phyloP scores from a whole-genome alignment of 1,140 invertebrate species.

The Leptinotarsa lineolata region DNA sequence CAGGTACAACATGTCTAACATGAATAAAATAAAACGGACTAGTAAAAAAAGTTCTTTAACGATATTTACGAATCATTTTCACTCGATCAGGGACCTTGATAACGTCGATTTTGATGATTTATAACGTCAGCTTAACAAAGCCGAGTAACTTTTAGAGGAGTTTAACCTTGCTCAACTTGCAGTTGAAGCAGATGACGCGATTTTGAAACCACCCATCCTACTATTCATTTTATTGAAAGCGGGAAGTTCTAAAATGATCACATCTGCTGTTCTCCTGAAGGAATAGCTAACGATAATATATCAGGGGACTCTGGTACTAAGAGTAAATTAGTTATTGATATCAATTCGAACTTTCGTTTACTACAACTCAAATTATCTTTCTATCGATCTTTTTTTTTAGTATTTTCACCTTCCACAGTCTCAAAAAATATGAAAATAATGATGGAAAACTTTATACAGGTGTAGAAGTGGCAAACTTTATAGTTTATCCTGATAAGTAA shows the following conservation, averaged over 20 bases:
- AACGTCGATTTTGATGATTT: constrained; percentile 21
- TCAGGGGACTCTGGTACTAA: neutral
- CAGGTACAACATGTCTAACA: constrained; percentile 7
- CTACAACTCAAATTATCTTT: constrained; percentile 43
- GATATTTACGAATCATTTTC: constrained; percentile 21
- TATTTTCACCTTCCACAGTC: too few relatives aligned
- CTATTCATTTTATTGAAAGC: constrained; percentile 15
- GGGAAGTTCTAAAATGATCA: constrained; percentile 18
- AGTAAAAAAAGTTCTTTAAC: constrained; percentile 14
- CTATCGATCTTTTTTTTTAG: too few relatives aligned
- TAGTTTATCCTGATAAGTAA: too few relatives aligned
- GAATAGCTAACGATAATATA: neutral
- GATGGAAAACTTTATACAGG: too few relatives aligned
- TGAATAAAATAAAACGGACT: constrained; percentile 12
- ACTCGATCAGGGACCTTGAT: constrained; percentile 5
- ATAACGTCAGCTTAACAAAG: constrained; percentile 7
- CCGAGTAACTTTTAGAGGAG: constrained; percentile 15
- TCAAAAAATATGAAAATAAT: too few relatives aligned
- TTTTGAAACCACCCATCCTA: constrained; percentile 9
- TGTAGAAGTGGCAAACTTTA: too few relatives aligned
- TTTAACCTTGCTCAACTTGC: too few relatives aligned
- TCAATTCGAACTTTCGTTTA: constrained; percentile 19
- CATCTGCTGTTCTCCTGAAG: constrained; percentile 9
- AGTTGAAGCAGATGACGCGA: constrained; percentile 21
- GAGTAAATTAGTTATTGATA: neutral